phyloP scores from a whole-genome alignment of 1,140 invertebrate genomes.

The Archivesica marissinica region DNA sequence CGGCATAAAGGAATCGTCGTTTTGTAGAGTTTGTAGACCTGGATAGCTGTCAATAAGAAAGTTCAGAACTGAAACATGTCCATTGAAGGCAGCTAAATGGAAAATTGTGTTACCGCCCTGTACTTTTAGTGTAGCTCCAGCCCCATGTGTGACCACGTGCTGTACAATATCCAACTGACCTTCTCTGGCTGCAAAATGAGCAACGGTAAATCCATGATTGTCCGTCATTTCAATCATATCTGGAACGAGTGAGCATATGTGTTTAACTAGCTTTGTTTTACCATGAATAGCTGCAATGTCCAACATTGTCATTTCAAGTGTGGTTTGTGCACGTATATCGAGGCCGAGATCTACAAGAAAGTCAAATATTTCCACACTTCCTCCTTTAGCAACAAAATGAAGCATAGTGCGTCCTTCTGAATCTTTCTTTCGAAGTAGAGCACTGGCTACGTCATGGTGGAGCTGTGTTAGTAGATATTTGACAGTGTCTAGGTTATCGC shows the following conservation, averaged over 20 bases:
- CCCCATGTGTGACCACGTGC: background rate
- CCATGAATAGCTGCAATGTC: slow-evolving; percentile 41
- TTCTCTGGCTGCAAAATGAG: slow-evolving; percentile 47
- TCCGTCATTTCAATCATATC: slow-evolving; percentile 26
- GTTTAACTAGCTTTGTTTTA: slow-evolving; percentile 9
- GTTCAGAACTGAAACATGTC: background rate
- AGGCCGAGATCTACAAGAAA: slow-evolving; percentile 27
- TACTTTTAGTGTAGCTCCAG: slow-evolving; percentile 11
- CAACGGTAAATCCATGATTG: slow-evolving; percentile 36
- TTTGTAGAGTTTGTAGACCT: slow-evolving; percentile 2
- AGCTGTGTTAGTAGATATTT: slow-evolving; percentile 26
- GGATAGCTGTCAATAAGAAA: slow-evolving; percentile 10
- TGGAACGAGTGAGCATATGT: slow-evolving; percentile 10
- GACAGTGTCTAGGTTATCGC: background rate
- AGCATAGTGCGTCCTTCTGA: slow-evolving; percentile 4
- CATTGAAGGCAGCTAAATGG: slow-evolving; percentile 46
- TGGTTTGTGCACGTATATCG: background rate
- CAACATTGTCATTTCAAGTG: slow-evolving; percentile 17
- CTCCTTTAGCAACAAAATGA: slow-evolving; percentile 18
- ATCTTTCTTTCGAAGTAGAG: slow-evolving; percentile 25
- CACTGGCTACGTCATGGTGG: background rate
- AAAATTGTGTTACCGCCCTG: slow-evolving; percentile 43
- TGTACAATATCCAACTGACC: slow-evolving; percentile 27
- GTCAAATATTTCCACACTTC: slow-evolving; percentile 18
- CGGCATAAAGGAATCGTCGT: slow-evolving; percentile 26